Evolutionary conservation across 2,113 vertebrate species (phyloP), one percentile per base, ranked within the genome.

Genomic region (Australoheros scitulus): DNA sequence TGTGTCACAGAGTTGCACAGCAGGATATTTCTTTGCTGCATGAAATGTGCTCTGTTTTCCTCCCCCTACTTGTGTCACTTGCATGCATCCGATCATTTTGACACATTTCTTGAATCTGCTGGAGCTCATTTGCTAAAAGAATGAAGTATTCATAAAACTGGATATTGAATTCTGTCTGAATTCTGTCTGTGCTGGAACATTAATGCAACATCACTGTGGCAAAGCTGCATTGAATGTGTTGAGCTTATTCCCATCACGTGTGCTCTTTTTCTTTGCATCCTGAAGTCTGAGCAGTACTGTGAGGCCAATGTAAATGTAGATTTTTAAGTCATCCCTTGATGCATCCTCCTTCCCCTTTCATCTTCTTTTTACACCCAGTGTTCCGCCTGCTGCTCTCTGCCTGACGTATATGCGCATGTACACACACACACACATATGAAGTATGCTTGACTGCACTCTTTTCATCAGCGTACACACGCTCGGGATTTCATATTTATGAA

Each of bases 401-500:
- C 82, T 22, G 24, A 77, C 36, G 52, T 55, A 58, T 18, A 26
- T 60, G 58, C 59, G 6, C 41, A 38, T 38, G 36, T 38, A 13
- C 41, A 56, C 8, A 3, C 4, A 61, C 5, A 17, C 61, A 38
- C 47, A 17, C 26, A 80, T 41, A 63, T 60, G 43, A 47, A 24
- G 22, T 24, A 77, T 24, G 83, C 79, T 50, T 11, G 56, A 76
- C 41, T 80, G 56, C 75, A 52, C 55, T 65, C 61, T 14, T n/a
- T 76, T 82, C 65, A 80, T 68, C 52, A 34, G 50, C 52, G 15
- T 6, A 18, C 76, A n/a, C 20, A n/a, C 43, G 9, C 75, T 50
- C 6, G 4, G 7, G 36, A 65, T 29, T 85, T 72, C 76, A 81
- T 61, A 80, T 77, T 76, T 11, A 78, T 52, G 64, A 59, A n/a